These are phyloP conservation scores for Hyles euphorbiae DNA, from an alignment of 1,140 invertebrate genomes.

Conservation along the genomic window DNA sequence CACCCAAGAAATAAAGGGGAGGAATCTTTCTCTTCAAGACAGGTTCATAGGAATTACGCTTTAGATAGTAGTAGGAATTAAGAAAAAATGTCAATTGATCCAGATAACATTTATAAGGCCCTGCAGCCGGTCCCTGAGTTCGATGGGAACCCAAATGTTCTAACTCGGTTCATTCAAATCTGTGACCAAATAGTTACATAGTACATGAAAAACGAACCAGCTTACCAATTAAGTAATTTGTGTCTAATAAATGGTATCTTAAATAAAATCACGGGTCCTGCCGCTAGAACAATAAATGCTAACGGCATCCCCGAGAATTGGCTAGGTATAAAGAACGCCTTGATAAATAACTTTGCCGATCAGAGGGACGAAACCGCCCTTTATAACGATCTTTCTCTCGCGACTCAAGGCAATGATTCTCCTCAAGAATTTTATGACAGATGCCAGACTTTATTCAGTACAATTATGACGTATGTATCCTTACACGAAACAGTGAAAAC, in stretches of 20 bases:
- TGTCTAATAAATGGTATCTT: constrained; percentile 15
- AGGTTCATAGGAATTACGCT: too few relatives aligned
- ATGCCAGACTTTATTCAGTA: neutral
- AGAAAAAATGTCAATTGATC: too few relatives aligned
- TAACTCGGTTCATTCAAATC: constrained; percentile 12
- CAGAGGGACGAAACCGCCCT: constrained; percentile 4
- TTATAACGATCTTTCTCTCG: too few relatives aligned
- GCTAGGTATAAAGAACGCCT: constrained; percentile 11
- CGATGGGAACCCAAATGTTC: constrained; percentile 15
- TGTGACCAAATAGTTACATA: constrained; percentile 14
- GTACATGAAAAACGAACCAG: neutral
- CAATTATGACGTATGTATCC: too few relatives aligned
- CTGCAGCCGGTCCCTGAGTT: constrained; percentile 14
- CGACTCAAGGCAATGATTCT: too few relatives aligned
- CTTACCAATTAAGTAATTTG: constrained; percentile 9
- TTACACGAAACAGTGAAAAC: neutral
- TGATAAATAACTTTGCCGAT: constrained; percentile 16
- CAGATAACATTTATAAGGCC: constrained; percentile 9
- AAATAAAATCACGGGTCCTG: constrained; percentile 1
- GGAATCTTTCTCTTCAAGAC: too few relatives aligned
- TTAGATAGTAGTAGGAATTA: too few relatives aligned
- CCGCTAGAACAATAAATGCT: constrained; percentile 9
- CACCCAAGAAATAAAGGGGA: too few relatives aligned
- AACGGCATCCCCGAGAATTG: constrained; percentile 17
- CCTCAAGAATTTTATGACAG: constrained; percentile 6